phyloP scores from a whole-genome alignment of 2,888 invertebrate species.

The Parochlus steinenii region DNA sequence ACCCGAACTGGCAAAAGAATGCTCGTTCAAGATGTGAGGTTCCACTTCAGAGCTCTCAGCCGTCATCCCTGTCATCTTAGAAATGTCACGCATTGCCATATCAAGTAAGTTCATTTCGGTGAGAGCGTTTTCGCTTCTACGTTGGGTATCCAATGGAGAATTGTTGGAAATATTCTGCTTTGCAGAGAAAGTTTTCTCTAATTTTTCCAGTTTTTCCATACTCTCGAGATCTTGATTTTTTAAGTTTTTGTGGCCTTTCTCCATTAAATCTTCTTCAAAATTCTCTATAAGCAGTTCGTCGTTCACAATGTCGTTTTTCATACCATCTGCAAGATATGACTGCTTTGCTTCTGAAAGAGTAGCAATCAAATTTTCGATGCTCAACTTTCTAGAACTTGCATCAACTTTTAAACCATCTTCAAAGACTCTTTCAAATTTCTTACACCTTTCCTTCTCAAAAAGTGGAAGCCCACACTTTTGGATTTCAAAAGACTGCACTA shows the following conservation, averaged over 20 bases:
- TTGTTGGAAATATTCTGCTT: not conserved
- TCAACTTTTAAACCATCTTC: not conserved
- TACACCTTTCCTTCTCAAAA: conserved; percentile 2
- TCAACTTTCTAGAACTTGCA: not conserved
- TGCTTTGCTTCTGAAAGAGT: too few species aligned
- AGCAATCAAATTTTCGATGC: conserved; percentile 1
- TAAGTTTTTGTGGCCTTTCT: not conserved
- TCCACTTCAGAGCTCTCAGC: conserved; percentile 7
- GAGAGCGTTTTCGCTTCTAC: conserved; percentile 7
- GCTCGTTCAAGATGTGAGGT: not conserved
- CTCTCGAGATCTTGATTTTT: conserved; percentile 6
- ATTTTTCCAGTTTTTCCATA: conserved; percentile 1
- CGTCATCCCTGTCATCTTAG: conserved; percentile 2
- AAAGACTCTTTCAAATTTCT: conserved; percentile 4
- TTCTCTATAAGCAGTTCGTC: conserved; percentile 1
- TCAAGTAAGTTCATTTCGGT: conserved; percentile 4
- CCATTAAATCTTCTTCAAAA: not conserved
- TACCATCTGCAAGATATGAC: too few species aligned
- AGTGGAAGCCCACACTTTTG: conserved; percentile 6
- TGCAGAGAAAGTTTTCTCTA: conserved; percentile 10
- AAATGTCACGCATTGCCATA: conserved; percentile 2
- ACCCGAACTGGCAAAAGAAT: too few species aligned
- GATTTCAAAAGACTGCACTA: conserved; percentile 13
- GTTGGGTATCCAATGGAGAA: conserved; percentile 2
- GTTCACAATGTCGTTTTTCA: too few species aligned